Percentiles rank a stretch among this genome's conserved stretches.
These are phyloP conservation scores for Bombus breviceps DNA, from an alignment of 1,140 invertebrate species.

Conservation along the genomic window DNA sequence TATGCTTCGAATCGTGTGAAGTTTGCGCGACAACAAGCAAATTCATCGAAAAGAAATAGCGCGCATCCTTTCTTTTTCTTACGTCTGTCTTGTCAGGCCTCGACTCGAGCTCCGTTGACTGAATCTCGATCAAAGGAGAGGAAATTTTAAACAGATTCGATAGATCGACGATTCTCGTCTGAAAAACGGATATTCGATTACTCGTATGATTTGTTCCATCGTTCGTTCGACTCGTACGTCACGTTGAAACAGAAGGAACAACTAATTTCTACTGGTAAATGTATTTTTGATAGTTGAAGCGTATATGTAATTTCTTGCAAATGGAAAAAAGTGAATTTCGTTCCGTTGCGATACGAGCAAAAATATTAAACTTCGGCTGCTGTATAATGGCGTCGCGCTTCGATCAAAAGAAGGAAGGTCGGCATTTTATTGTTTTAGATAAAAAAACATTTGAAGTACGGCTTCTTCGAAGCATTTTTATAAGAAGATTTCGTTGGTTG, in stretches of 20 bases:
- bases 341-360: background rate
- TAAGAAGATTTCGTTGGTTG: background rate
- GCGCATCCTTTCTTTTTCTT: no score
- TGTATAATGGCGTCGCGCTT: background rate
- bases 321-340: background rate
- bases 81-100: background rate
- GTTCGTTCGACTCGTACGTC: background rate
- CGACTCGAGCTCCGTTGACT: background rate
- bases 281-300: background rate
- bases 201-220: conserved; percentile 6
- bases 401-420: background rate
- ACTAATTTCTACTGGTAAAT: background rate
- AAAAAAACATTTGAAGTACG: background rate
- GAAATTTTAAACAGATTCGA: conserved; percentile 28
- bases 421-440: background rate
- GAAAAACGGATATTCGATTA: conserved; percentile 20
- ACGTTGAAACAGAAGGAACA: background rate
- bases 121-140: background rate
- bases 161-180: background rate
- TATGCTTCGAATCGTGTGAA: background rate
- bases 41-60: background rate
- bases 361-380: background rate
- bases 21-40: background rate
- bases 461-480: background rate
- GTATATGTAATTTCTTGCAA: background rate